Base-by-base conservation (phyloP, 2,797 vertebrate genomes). In the Microctenopoma stevenorrisi region DNA sequence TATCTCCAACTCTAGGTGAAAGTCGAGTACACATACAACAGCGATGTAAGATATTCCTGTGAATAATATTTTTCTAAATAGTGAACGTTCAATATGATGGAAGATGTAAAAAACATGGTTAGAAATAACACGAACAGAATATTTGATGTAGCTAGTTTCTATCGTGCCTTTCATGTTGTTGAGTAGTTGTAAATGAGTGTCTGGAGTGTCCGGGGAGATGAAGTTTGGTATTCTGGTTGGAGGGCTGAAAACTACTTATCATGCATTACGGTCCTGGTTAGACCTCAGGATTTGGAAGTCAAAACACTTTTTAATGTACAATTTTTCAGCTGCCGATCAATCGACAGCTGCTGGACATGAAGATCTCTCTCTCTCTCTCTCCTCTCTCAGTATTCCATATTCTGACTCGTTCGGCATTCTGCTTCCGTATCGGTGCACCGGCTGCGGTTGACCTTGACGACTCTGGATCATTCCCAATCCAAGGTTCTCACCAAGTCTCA, bases 221-320 rank as follows among this genome's bases (percentile, higher is more conserved):
- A 90, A 82, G 85, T 88, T 91, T 90, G 88, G 88, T 92, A 90
- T 92, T 93, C 92, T 87, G 89, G 85, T 88, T 89, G 81, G 91
- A 91, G 88, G 88, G 86, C 85, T 86, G 81, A 91, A 90, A 89
- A 85, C 91, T 93, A 91, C 91, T 93, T 93, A 93, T 93, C 91
- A 93, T 93, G 91, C 90, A 92, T 92, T 92, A 92, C 90, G 77
- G 89, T 76, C 87, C 79, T 79, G 87, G 87, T 90, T 86, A 86
- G 92, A 93, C 90, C 87, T 86, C 89, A 87, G 79, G 90, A 94
- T 94, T 92, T 92, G 86, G 89, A 93, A 93, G 91, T 93, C 91
- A 93, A 93, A 92, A 92, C 88, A 90, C 87, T 91, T 90, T 89
- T 91, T 92, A 89, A 93, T 89, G 88, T 90, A 90, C 90, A 90